Evolutionary conservation across 2,797 vertebrate species (phyloP), one percentile per base, ranked within the genome.

Genomic region (Labeo calbasu): DNA sequence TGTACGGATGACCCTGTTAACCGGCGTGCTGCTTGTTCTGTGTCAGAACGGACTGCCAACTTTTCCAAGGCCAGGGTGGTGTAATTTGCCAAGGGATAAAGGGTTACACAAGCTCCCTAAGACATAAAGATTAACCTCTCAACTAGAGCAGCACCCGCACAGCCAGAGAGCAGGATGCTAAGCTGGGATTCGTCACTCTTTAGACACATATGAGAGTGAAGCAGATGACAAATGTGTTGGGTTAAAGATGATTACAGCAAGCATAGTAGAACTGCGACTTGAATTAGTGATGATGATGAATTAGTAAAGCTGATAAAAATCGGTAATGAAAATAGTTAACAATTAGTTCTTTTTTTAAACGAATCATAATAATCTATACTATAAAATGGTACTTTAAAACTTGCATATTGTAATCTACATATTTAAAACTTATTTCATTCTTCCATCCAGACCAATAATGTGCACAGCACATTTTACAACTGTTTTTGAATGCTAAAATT

Each of bases 61-160:
- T 88, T 12, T 48, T 86, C 81, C 32, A 86, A n/a, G 59, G 40
- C 51, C 57, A 14, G 25, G 1, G 77, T 88, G 68, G 57, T 55
- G 83, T n/a, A 79, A 4, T 48, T 2, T 57, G 80, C 11, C 48
- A 90, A 79, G 76, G 11, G 86, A 83, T 85, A 81, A 84, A 13
- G 0, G 70, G 50, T 65, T 63, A 40, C 59, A 89, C 57, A 81
- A 84, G 80, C 36, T 83, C 76, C 84, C 83, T 81, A 70, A 87
- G 66, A 69, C 50, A 57, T 72, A 82, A 32, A 61, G 82, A 86
- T 88, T 84, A 85, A 88, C 75, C 68, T 77, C 23, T 81, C 46
- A 87, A 69, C 21, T 57, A 69, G 12, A 66, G 15, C 51, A 69
- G 46, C 53, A 84, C 79, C 76, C 68, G 80, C 79, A 63, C 19